Percentiles rank a stretch among this genome's conserved stretches.
These are phyloP conservation scores for Mohoua ochrocephala DNA, from an alignment of 2,113 vertebrate species.

Conservation along the genomic window DNA sequence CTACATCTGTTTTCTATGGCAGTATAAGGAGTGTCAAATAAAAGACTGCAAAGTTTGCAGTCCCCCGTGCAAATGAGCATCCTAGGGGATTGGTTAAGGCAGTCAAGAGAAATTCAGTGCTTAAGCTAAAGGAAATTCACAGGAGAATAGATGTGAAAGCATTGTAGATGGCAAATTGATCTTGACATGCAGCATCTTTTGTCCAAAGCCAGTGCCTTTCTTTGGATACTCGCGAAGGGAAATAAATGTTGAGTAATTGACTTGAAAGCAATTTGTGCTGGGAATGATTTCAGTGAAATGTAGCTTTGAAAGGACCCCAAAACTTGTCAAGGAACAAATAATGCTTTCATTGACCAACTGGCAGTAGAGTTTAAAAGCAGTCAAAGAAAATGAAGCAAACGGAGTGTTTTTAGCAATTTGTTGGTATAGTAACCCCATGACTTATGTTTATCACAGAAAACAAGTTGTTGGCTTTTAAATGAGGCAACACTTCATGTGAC, in stretches of 20 bases:
- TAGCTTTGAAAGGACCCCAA: neutral
- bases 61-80: neutral
- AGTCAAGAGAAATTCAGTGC: neutral
- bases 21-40: conserved; percentile 19
- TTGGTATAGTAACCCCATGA: neutral
- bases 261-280: neutral
- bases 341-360: neutral
- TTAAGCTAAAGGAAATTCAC: conserved; percentile 25
- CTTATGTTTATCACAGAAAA: neutral
- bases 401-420: neutral
- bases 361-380: neutral
- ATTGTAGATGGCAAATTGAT: neutral
- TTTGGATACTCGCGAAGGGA: neutral
- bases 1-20: neutral
- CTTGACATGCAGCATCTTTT: neutral
- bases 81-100: conserved; percentile 1
- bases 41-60: neutral
- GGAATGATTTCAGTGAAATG: neutral
- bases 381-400: neutral
- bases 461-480: neutral
- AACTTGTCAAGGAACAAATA: neutral
- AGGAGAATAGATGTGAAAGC: neutral
- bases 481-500: neutral
- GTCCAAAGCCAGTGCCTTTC: neutral
- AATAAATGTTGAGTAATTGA: neutral